These are phyloP conservation scores for Drosophila putrida DNA, from an alignment of 2,888 invertebrate species.

Conservation along the genomic window DNA sequence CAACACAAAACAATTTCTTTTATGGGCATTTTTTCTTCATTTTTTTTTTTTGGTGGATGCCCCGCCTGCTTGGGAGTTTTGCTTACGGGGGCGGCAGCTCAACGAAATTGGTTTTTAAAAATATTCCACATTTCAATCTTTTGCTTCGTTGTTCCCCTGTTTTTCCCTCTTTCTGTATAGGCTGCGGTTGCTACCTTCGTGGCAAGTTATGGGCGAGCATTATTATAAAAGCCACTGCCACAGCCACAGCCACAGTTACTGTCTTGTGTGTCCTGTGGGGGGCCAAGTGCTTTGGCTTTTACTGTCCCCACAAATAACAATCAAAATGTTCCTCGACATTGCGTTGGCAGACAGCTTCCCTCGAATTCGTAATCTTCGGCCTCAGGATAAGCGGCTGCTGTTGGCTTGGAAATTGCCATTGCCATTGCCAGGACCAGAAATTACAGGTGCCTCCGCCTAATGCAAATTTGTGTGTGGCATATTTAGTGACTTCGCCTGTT, in stretches of 20 bases:
- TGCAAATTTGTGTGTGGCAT: slow-evolving; percentile 80
- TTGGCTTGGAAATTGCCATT: slow-evolving; percentile 62
- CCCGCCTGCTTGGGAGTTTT: slow-evolving; percentile 37
- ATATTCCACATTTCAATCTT: slow-evolving; percentile 82
- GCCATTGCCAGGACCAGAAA: slow-evolving; percentile 48
- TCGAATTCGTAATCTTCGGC: slow-evolving; percentile 50
- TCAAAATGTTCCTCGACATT: slow-evolving; percentile 64
- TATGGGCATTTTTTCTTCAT: slow-evolving; percentile 47
- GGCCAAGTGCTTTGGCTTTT: slow-evolving; percentile 66
- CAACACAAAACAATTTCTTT: slow-evolving; percentile 74
- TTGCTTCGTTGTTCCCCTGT: slow-evolving; percentile 27
- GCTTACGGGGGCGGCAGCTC: slow-evolving; percentile 51
- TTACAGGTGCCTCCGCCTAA: slow-evolving; percentile 75
- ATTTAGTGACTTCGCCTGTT: slow-evolving; percentile 49
- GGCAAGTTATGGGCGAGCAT: slow-evolving; percentile 64
- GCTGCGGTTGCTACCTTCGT: slow-evolving; percentile 55
- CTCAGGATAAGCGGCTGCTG: slow-evolving; percentile 67
- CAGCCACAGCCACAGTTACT: background rate
- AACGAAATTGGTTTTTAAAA: slow-evolving; percentile 83
- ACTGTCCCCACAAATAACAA: slow-evolving; percentile 81
- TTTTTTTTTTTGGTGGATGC: slow-evolving; percentile 15
- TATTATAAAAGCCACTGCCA: slow-evolving; percentile 71
- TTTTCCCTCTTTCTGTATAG: background rate
- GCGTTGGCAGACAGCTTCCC: slow-evolving; percentile 54
- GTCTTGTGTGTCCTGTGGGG: slow-evolving; percentile 36